Evolutionary conservation across 2,113 vertebrate genomes (phyloP).

Genomic region (Megaceryle maxima): DNA sequence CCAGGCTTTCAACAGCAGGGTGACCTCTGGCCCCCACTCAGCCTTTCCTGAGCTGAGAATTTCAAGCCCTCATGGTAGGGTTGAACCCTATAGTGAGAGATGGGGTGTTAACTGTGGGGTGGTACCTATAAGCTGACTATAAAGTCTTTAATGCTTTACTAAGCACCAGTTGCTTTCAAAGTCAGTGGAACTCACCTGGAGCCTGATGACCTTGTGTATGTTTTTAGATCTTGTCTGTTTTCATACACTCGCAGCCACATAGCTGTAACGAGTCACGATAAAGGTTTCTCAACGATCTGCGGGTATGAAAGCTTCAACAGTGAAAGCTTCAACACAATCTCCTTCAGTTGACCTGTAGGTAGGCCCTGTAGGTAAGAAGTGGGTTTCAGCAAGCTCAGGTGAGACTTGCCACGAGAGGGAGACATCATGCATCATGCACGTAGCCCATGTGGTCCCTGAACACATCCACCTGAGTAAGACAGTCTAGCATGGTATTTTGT

Average conservation of each 20-base stretch:
- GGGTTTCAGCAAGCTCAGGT: constrained; percentile 32
- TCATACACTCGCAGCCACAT: background rate
- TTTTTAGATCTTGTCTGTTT: background rate
- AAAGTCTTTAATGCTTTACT: constrained; percentile 26
- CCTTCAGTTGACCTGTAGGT: background rate
- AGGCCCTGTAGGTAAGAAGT: background rate
- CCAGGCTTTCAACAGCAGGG: background rate
- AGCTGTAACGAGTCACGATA: background rate
- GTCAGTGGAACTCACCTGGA: background rate
- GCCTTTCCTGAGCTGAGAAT: background rate
- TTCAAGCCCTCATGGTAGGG: background rate
- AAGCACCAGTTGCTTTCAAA: background rate
- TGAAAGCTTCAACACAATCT: background rate
- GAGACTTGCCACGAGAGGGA: constrained; percentile 59
- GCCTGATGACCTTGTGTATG: background rate
- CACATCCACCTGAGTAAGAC: background rate
- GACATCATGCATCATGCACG: constrained; percentile 3
- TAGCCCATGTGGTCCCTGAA: background rate
- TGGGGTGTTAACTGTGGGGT: background rate
- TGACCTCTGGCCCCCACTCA: background rate
- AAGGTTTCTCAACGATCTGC: background rate
- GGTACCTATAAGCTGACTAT: background rate
- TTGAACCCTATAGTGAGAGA: background rate
- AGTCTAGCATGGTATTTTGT: background rate
- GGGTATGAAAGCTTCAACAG: background rate